Conservation (phyloP, 1,140 invertebrate species). For the Heliconius hewitsoni region DNA sequence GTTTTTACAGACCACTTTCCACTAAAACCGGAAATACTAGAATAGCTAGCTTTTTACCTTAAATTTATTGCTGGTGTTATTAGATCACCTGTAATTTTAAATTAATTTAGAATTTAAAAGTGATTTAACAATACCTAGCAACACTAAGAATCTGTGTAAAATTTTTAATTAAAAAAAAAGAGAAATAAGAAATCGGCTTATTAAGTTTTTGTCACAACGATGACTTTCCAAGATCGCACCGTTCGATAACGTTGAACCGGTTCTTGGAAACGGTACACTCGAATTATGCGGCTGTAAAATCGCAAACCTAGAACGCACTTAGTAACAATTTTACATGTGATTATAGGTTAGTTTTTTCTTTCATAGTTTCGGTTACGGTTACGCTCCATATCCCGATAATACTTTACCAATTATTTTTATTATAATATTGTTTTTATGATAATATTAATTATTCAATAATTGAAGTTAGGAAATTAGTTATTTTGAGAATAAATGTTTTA, state of each 20-base stretch:
- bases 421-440: too few species aligned
- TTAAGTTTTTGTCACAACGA: slow-evolving; percentile 26
- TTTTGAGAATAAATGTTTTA: too few species aligned
- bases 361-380: too few species aligned
- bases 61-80: neutral
- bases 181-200: slow-evolving; percentile 22
- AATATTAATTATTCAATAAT: too few species aligned
- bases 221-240: slow-evolving; percentile 26
- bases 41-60: neutral
- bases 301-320: slow-evolving; percentile 4
- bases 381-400: too few species aligned
- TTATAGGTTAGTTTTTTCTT: neutral
- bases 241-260: slow-evolving; percentile 25
- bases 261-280: slow-evolving; percentile 16
- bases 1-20: neutral
- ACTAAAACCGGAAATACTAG: slow-evolving; percentile 2
- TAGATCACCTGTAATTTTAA: neutral
- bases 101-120: neutral
- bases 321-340: neutral
- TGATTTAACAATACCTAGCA: neutral
- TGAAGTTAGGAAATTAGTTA: too few species aligned
- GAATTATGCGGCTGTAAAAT: slow-evolving; percentile 12
- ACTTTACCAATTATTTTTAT: too few species aligned
- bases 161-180: neutral
- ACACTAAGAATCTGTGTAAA: neutral